These are phyloP conservation scores for Danaus chrysippus DNA, from an alignment of 2,888 invertebrate genomes.

Conservation along the genomic window DNA sequence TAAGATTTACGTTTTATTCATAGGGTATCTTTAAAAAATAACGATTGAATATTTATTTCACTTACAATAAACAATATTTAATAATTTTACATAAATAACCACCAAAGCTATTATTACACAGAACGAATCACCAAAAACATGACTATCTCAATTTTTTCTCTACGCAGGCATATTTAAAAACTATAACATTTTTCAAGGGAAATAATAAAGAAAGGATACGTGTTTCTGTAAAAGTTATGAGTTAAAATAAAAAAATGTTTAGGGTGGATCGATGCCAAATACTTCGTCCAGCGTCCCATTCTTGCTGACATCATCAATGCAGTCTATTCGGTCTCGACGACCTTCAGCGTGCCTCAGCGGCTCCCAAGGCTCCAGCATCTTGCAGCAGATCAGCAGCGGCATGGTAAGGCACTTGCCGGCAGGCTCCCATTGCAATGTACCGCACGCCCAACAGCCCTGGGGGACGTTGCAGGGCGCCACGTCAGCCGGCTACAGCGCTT, in stretches of 20 bases:
- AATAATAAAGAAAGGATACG: too few species aligned
- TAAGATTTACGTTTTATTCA: too few species aligned
- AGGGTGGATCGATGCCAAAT: slow-evolving; percentile 95
- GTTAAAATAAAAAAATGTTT: slow-evolving; percentile 37
- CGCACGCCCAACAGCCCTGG: slow-evolving; percentile 66
- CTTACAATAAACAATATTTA: too few species aligned
- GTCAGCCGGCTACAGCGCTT: slow-evolving; percentile 75
- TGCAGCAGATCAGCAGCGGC: slow-evolving; percentile 94
- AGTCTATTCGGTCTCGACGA: slow-evolving; percentile 84
- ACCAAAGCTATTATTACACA: too few species aligned
- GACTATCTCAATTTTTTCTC: too few species aligned
- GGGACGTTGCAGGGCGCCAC: slow-evolving; percentile 72
- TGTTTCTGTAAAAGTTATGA: too few species aligned
- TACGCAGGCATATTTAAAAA: too few species aligned
- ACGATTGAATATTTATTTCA: too few species aligned
- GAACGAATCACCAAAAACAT: too few species aligned
- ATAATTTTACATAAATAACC: too few species aligned
- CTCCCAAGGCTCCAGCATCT: slow-evolving; percentile 85
- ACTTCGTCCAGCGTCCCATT: slow-evolving; percentile 93
- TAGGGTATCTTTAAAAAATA: too few species aligned
- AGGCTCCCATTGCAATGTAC: slow-evolving; percentile 80
- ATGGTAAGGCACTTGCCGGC: slow-evolving; percentile 92
- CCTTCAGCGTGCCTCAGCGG: slow-evolving; percentile 83
- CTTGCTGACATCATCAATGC: slow-evolving; percentile 83
- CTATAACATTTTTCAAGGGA: too few species aligned